A percentile compares a stretch with the other conserved stretches of the same genome.
phyloP scores from a whole-genome alignment of 2,797 vertebrate genomes.

The Melanotaenia pygmaea region DNA sequence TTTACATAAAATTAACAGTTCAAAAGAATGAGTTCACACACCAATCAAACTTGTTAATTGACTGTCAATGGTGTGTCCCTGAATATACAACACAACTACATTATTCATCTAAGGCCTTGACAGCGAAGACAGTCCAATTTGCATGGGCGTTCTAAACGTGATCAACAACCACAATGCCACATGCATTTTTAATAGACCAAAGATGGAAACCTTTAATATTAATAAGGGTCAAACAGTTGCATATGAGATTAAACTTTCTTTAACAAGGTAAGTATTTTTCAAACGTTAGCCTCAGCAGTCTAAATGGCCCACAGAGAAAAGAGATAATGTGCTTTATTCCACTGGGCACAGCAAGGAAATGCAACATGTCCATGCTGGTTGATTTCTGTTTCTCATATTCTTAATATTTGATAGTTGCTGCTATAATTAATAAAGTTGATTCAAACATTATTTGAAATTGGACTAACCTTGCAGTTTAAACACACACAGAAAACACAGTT shows the following conservation, averaged over 20 bases:
- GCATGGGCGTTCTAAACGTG: constrained; percentile 99
- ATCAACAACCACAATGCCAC: constrained; percentile 98
- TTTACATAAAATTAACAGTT: constrained; percentile 99
- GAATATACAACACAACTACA: constrained; percentile 99
- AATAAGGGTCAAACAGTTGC: constrained; percentile 94
- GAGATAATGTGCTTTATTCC: constrained; percentile 29
- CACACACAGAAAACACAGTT: neutral
- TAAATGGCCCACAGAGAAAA: constrained; percentile 74
- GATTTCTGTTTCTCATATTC: constrained; percentile 16
- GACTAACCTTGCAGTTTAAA: neutral
- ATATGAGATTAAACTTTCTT: constrained; percentile 90
- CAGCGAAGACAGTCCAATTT: constrained; percentile 99
- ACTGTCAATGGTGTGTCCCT: constrained; percentile 99
- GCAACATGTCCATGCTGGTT: constrained; percentile 16
- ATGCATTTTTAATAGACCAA: constrained; percentile 97
- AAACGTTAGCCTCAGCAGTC: constrained; percentile 69
- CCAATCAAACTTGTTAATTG: constrained; percentile 99
- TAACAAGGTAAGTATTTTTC: constrained; percentile 83
- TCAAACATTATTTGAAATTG: constrained; percentile 15
- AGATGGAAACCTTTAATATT: constrained; percentile 94
- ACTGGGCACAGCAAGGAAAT: constrained; percentile 39
- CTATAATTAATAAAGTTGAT: neutral
- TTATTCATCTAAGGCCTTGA: constrained; percentile 98
- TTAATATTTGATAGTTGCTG: constrained; percentile 26
- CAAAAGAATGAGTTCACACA: constrained; percentile 99